phyloP scores from a whole-genome alignment of 2,113 vertebrate genomes.

The Sturnus vulgaris region DNA sequence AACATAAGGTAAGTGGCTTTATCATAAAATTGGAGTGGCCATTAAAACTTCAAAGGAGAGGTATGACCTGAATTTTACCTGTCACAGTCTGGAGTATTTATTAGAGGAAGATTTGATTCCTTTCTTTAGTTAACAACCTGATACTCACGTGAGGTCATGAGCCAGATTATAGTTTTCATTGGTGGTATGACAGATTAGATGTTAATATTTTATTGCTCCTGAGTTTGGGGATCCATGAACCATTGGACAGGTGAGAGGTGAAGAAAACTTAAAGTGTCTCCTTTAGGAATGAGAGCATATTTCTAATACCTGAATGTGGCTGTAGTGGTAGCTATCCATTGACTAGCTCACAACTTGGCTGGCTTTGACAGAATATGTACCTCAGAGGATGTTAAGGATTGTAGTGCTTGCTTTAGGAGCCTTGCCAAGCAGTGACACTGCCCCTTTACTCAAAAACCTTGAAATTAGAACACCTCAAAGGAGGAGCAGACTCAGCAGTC shows the following conservation, averaged over 20 bases:
- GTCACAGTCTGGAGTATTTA: conserved; percentile 59
- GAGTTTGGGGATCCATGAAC: conserved; percentile 40
- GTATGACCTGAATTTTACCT: conserved; percentile 57
- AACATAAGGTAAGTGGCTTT: conserved; percentile 64
- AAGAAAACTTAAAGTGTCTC: neutral
- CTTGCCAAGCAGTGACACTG: neutral
- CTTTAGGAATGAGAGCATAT: neutral
- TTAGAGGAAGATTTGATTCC: conserved; percentile 61
- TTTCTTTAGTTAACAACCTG: conserved; percentile 56
- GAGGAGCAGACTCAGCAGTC: neutral
- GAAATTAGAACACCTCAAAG: neutral
- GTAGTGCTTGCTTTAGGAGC: neutral
- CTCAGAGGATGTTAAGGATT: neutral
- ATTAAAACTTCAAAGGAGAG: conserved; percentile 65
- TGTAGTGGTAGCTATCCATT: neutral
- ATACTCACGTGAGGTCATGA: conserved; percentile 46
- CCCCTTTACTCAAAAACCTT: neutral
- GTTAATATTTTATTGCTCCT: conserved; percentile 55
- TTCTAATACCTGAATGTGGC: neutral
- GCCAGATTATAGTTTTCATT: conserved; percentile 45
- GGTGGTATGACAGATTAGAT: conserved; percentile 48
- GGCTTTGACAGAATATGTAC: neutral
- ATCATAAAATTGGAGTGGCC: conserved; percentile 59
- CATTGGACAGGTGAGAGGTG: conserved; percentile 23
- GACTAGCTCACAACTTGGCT: neutral